These are phyloP conservation scores for Drosophila burlai DNA, from an alignment of 1,140 invertebrate genomes.

Conservation along the genomic window DNA sequence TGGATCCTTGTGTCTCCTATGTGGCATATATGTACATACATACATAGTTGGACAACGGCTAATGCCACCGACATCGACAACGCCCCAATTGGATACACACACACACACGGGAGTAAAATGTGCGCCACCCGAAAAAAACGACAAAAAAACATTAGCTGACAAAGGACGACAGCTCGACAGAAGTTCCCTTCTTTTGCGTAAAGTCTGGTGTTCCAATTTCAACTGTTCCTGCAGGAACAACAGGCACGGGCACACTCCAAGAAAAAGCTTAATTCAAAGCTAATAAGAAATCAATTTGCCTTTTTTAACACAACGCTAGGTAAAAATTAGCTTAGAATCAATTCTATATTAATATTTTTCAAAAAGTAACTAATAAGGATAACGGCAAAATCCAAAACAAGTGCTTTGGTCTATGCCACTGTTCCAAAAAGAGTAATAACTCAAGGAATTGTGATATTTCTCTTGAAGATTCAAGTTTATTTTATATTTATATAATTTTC, in stretches of 20 bases:
- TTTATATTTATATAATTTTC: background rate
- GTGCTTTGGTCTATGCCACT: background rate
- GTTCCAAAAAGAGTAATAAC: background rate
- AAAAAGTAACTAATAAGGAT: background rate
- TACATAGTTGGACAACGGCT: conserved; percentile 16
- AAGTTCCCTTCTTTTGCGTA: background rate
- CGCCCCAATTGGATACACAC: conserved; percentile 50
- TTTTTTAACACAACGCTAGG: background rate
- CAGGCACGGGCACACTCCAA: conserved; percentile 2
- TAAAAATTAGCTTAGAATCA: background rate
- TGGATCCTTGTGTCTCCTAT: background rate
- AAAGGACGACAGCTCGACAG: conserved; percentile 37
- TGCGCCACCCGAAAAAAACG: conserved; percentile 22
- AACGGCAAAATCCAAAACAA: background rate
- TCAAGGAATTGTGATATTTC: background rate
- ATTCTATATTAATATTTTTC: background rate
- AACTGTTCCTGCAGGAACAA: conserved; percentile 36
- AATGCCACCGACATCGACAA: conserved; percentile 48
- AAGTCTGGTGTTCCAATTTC: conserved; percentile 31
- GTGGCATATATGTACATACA: conserved; percentile 18
- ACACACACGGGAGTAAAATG: conserved; percentile 5
- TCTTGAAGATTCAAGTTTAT: background rate
- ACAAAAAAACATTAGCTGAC: conserved; percentile 19
- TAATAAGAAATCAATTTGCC: background rate
- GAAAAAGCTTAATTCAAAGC: background rate